phyloP scores from a whole-genome alignment of 1,140 invertebrate species.

The Philopotamus ludificatus region DNA sequence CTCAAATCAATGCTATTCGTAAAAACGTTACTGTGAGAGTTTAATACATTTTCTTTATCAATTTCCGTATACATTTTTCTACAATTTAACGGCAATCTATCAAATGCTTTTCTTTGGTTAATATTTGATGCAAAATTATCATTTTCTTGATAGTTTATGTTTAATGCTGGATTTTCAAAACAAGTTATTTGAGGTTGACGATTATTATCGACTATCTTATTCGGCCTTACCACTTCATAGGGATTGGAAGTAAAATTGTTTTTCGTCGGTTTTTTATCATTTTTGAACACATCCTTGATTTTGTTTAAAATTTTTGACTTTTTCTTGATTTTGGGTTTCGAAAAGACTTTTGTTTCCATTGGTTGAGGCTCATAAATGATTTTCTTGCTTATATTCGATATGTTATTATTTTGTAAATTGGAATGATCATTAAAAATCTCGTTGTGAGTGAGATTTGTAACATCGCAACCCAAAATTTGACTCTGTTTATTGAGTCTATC shows the following conservation, averaged over 20 bases:
- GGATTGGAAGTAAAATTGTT: slow-evolving; percentile 48
- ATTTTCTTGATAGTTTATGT: no score
- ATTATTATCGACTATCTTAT: no score
- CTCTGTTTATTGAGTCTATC: slow-evolving; percentile 52
- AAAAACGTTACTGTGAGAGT: slow-evolving; percentile 6
- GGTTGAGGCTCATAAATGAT: no score
- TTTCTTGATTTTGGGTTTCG: no score
- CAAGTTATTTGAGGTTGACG: no score
- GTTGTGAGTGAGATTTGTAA: slow-evolving; percentile 50
- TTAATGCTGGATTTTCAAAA: slow-evolving; percentile 52
- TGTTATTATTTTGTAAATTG: no score
- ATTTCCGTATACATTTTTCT: no score
- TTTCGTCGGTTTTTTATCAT: slow-evolving; percentile 46
- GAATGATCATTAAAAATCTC: slow-evolving; percentile 49
- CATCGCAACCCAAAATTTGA: slow-evolving; percentile 53
- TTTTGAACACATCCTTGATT: slow-evolving; percentile 53
- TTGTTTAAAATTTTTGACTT: slow-evolving; percentile 54
- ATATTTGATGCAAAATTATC: no score
- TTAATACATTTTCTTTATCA: slow-evolving; percentile 30
- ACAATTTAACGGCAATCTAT: no score
- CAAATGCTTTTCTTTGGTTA: no score
- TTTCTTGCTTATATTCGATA: no score
- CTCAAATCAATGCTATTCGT: slow-evolving; percentile 24
- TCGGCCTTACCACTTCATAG: slow-evolving; percentile 52
- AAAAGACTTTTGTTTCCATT: slow-evolving; percentile 1